phyloP scores from a whole-genome alignment of 2,888 invertebrate genomes.

The Halictus ligatus region DNA sequence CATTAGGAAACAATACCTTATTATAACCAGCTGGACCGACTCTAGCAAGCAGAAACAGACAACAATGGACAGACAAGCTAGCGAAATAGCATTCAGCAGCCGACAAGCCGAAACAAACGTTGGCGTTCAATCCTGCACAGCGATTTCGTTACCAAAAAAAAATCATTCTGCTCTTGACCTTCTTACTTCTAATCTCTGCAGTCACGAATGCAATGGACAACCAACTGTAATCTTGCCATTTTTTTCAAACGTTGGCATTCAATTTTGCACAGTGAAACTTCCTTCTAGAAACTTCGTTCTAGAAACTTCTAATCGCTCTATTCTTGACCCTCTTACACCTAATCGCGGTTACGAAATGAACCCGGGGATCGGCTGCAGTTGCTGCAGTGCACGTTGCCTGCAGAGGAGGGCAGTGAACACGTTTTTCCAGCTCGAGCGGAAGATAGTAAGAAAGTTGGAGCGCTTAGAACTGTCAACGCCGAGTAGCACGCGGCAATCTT shows the following conservation, averaged over 20 bases:
- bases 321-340: not conserved
- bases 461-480: not conserved
- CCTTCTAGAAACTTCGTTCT: not conserved
- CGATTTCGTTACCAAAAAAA: not conserved
- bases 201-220: not conserved
- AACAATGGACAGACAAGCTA: not conserved
- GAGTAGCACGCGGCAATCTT: constrained; percentile 14
- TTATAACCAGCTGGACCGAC: not conserved
- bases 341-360: not conserved
- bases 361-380: not conserved
- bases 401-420: not conserved
- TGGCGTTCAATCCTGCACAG: not conserved
- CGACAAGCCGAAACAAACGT: not conserved
- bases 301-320: not conserved
- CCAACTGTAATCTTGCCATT: not conserved
- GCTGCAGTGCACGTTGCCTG: not conserved
- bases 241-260: not conserved
- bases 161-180: not conserved
- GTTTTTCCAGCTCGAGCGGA: not conserved
- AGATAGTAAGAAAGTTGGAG: not conserved
- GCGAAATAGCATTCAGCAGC: not conserved
- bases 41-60: not conserved
- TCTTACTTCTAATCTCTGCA: not conserved
- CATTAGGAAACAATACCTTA: constrained; percentile 4
- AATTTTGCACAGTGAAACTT: not conserved